Evolutionary conservation across 2,797 vertebrate genomes (phyloP), one percentile per base, ranked within the genome.

Genomic region (Eurystomus glaucurus): DNA sequence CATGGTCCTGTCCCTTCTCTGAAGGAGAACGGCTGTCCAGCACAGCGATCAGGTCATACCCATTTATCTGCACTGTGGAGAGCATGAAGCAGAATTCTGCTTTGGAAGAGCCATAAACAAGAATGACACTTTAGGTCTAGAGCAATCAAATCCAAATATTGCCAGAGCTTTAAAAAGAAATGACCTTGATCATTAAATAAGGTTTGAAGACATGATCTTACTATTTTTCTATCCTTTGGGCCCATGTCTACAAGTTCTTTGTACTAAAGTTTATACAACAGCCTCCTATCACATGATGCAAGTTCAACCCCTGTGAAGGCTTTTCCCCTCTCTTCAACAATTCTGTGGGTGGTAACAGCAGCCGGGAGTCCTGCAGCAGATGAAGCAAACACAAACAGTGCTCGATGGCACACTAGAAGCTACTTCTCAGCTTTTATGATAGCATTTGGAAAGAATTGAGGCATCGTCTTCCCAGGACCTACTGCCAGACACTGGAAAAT

Each of bases 111-210:
- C 26, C 19, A 19, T 60, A 85, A 92, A 92, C 7, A 62, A 62
- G 31, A 76, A 58, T 23, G 46, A 5, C 11, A 21, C 64, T 86
- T 94, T 82, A 51, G 21, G 23, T 84, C 11, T 33, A 33, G 14
- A 37, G 18, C 80, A 76, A 93, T 77, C 17, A 77, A 81, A 75
- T 50, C 46, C 39, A 93, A 87, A 77, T 85, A 87, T 23, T 79
- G 25, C n/a, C 35, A 62, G 70, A 79, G 45, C 23, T 19, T 33
- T 37, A 23, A 11, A 25, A 21, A 29, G 28, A 51, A 4, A 68
- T 13, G 3, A 69, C n/a, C 51, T 72, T 62, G 33, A 74, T 74
- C 31, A 16, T 62, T 22, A 82, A 89, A 72, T 39, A 72, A 79
- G 20, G 29, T 60, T n/a, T 76, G 51, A 89, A 82, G 58, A 95